Evolutionary conservation across 2,797 vertebrate genomes (phyloP).

Genomic region (Sebastes itinus): DNA sequence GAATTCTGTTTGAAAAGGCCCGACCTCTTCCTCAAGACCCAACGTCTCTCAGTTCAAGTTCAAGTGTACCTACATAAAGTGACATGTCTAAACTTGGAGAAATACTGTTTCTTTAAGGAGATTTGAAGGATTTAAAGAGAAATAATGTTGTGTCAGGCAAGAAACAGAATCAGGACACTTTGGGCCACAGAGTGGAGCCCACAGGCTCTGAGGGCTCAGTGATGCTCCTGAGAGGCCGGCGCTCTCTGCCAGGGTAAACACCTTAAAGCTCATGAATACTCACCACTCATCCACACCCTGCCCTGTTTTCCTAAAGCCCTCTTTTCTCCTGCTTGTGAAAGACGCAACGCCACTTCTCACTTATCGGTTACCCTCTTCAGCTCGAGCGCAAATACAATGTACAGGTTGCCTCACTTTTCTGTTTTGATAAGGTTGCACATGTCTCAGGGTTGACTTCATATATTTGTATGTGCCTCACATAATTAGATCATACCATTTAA

Average conservation of each 20-base stretch:
- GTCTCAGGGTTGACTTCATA: background rate
- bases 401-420: background rate
- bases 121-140: background rate
- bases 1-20: background rate
- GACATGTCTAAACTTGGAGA: background rate
- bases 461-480: background rate
- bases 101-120: background rate
- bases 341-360: constrained; percentile 33
- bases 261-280: constrained; percentile 32
- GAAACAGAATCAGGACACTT: background rate
- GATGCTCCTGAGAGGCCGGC: constrained; percentile 13
- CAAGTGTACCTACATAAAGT: background rate
- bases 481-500: background rate
- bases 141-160: background rate
- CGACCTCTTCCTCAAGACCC: no score
- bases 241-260: constrained; percentile 42
- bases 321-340: constrained; percentile 48
- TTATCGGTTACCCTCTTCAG: constrained; percentile 25
- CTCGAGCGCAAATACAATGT: constrained; percentile 12
- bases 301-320: constrained; percentile 43
- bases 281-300: constrained; percentile 26
- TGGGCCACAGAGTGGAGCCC: no score
- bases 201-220: background rate
- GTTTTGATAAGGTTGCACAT: constrained; percentile 21
- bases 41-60: background rate